A percentile compares a stretch with the other conserved stretches of the same genome.
These are phyloP conservation scores for Umimayanthus chanpuru DNA, from an alignment of 92 coral and sea anemone species.

Conservation along the genomic window DNA sequence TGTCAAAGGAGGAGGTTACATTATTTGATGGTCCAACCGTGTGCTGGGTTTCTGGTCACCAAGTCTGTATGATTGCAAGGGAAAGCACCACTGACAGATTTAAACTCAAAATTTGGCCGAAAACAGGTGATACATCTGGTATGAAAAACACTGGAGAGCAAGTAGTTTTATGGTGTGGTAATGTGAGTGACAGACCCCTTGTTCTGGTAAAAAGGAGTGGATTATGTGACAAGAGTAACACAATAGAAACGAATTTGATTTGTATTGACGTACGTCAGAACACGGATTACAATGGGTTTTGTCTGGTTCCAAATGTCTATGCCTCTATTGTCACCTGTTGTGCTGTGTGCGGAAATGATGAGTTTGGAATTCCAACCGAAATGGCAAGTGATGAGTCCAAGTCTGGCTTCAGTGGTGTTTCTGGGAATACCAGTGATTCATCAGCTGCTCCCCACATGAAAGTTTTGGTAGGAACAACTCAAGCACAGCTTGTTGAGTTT, in stretches of 20 bases:
- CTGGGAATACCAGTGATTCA: not conserved
- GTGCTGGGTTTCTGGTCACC: constrained; percentile 48
- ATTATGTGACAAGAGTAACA: not conserved
- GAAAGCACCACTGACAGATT: not conserved
- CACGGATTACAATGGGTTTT: not conserved
- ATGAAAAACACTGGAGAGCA: not conserved
- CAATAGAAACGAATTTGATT: constrained; percentile 30
- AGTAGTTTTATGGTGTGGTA: constrained; percentile 44
- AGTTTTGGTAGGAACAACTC: constrained; percentile 61
- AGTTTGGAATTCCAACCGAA: not conserved
- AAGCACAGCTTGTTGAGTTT: constrained; percentile 83
- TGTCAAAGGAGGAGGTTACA: constrained; percentile 8
- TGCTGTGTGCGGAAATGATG: constrained; percentile 15
- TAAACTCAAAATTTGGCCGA: not conserved
- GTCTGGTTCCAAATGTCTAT: constrained; percentile 55
- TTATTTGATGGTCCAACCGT: constrained; percentile 60
- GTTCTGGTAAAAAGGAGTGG: constrained; percentile 29
- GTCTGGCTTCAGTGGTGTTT: not conserved
- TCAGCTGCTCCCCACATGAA: not conserved
- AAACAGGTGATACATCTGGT: not conserved
- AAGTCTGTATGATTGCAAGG: constrained; percentile 13
- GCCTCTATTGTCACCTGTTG: constrained; percentile 51
- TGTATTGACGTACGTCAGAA: constrained; percentile 47
- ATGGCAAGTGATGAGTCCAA: not conserved
- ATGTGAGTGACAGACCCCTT: constrained; percentile 29